Conservation (phyloP, 2,113 vertebrate species). For the Bubo bubo region DNA sequence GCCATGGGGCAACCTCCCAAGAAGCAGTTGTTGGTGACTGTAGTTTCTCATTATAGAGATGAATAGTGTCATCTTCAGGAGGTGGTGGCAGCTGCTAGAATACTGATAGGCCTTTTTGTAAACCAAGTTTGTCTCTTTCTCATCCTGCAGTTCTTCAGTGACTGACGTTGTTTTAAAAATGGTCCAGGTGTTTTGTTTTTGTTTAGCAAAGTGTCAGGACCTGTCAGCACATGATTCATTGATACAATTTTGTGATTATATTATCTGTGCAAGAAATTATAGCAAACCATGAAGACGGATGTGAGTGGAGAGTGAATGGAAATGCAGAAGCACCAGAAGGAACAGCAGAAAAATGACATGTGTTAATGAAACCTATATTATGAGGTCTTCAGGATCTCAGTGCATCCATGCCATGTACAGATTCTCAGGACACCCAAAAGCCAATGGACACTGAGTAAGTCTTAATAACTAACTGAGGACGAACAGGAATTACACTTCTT, state of each 20-base stretch:
- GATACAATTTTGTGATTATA: constrained; percentile 16
- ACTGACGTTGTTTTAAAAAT: neutral
- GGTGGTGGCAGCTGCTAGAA: neutral
- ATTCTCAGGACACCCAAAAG: neutral
- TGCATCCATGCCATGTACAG: neutral
- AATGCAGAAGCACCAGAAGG: neutral
- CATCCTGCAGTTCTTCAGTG: neutral
- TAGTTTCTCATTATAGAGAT: neutral
- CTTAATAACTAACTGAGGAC: neutral
- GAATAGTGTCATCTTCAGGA: neutral
- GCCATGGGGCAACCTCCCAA: neutral
- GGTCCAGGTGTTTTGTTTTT: constrained; percentile 24
- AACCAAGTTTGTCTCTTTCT: neutral
- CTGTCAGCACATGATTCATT: constrained; percentile 38
- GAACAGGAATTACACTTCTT: neutral
- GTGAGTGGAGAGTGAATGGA: neutral
- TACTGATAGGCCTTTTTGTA: neutral
- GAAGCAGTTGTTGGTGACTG: neutral
- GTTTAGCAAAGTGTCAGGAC: constrained; percentile 26
- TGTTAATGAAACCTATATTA: neutral
- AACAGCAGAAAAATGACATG: neutral
- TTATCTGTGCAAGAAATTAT: constrained; percentile 16
- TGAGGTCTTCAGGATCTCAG: neutral
- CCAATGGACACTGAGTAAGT: neutral
- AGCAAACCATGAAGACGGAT: neutral